Base-by-base conservation (phyloP, 2,113 vertebrate genomes). In the Apodemus speciosus region DNA sequence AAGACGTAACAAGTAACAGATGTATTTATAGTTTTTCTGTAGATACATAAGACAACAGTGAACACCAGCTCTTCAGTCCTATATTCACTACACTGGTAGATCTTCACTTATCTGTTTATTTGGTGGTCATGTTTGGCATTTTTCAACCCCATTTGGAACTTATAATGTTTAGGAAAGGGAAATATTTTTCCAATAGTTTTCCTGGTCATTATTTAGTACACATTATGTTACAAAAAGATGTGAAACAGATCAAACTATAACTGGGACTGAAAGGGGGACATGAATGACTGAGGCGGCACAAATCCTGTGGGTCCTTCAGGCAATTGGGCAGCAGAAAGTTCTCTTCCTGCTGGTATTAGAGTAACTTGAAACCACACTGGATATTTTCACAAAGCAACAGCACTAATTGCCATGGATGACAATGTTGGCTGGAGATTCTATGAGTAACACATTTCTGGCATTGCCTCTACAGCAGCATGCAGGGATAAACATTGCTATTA, bases 171-270 rank as follows among this genome's bases (percentile, higher is more conserved):
- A 89, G 14, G 25, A 53, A 92, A 85, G 60, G 11, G 62, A 84
- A 93, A 43, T 13, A n/a, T 6, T 40, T 94, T 72, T 77, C 11
- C 83, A 91, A 75, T 38, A 38, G 68, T 72, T 53, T 84, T 95
- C 14, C 51, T 85, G 85, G 49, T 91, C 71, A 56, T 92, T 91
- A 87, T 79, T 94, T 80, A 89, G 18, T 62, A 75, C 10, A 85
- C 69, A 84, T 64, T 84, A 13, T 71, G 9, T 9, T 84, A 46
- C 7, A 71, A 53, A 40, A 85, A 79, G 62, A 69, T 69, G 6
- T 43, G 38, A 90, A 89, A 80, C 23, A 76, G 30, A 66, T 72
- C 80, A 91, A 84, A 20, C 11, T 64, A 1, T 64, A 71, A 46
- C 27, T 85, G 15, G 15, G 71, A 32, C 51, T 38, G 13, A 79